These are phyloP conservation scores for Scolopax mira DNA, from an alignment of 2,113 vertebrate species.

Conservation along the genomic window DNA sequence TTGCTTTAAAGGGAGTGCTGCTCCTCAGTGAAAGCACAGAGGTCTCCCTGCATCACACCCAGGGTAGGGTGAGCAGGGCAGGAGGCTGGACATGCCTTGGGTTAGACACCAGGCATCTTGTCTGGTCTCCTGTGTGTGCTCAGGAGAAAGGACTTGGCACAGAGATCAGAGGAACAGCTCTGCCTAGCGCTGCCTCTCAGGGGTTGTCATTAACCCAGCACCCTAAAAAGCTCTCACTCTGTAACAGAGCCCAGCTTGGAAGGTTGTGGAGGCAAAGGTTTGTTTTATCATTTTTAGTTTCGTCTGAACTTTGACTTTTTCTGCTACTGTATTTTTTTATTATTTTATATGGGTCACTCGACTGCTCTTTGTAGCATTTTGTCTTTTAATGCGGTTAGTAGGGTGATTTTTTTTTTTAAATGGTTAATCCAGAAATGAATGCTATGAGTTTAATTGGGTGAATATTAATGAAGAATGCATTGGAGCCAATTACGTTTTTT, in stretches of 20 bases:
- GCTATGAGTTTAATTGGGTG: neutral
- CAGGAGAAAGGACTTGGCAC: neutral
- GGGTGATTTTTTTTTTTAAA: neutral
- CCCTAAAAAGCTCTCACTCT: neutral
- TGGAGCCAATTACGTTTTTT: neutral
- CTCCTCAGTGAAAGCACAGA: neutral
- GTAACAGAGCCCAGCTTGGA: neutral
- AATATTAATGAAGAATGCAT: neutral
- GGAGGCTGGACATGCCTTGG: rapidly evolving
- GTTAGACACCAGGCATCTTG: neutral
- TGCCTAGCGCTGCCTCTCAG: neutral
- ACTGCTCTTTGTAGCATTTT: neutral
- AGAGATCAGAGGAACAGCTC: neutral
- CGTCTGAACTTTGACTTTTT: neutral
- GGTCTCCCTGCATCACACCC: neutral
- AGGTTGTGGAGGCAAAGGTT: neutral
- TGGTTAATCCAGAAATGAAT: neutral
- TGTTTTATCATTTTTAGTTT: neutral
- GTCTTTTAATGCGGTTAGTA: neutral
- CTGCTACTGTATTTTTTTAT: neutral
- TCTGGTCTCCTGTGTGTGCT: neutral
- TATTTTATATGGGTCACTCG: neutral
- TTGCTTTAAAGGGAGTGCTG: neutral
- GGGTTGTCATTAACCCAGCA: neutral
- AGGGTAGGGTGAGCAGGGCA: rapidly evolving